These are phyloP conservation scores for Spizaetus ornatus DNA, from an alignment of 2,113 vertebrate genomes.

Conservation along the genomic window DNA sequence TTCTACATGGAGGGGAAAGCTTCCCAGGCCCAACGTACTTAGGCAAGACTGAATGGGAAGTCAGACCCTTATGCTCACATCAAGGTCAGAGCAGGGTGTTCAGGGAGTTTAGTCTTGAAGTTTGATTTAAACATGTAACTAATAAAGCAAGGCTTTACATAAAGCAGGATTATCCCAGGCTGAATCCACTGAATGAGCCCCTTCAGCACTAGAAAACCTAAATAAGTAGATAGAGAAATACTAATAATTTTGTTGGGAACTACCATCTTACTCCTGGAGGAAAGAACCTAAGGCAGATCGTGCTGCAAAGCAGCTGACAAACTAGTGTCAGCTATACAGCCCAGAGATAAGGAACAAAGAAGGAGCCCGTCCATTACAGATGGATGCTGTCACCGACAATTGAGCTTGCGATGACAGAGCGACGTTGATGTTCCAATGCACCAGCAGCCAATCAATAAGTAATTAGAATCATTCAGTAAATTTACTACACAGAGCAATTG, in stretches of 20 bases:
- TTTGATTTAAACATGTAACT: background rate
- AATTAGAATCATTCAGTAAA: background rate
- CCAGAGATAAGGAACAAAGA: background rate
- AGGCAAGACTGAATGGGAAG: no score
- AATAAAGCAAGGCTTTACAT: background rate
- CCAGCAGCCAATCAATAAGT: background rate
- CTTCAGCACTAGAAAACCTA: background rate
- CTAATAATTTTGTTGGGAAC: background rate
- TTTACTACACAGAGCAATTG: background rate
- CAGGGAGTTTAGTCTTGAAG: background rate
- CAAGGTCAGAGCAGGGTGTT: background rate
- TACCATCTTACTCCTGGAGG: background rate
- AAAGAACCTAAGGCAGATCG: rapidly evolving
- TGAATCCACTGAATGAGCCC: background rate
- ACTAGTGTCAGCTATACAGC: background rate
- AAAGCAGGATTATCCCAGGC: background rate
- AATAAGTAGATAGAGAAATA: background rate
- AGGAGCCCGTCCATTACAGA: background rate
- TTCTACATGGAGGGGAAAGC: background rate
- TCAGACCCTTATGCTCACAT: background rate
- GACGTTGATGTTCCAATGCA: rapidly evolving
- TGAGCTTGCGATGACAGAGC: background rate
- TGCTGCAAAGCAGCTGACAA: background rate
- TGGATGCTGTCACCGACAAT: rapidly evolving
- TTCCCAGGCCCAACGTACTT: background rate